Evolutionary conservation across 2,888 invertebrate species (phyloP).

Genomic region (Synergus laeviventris): DNA sequence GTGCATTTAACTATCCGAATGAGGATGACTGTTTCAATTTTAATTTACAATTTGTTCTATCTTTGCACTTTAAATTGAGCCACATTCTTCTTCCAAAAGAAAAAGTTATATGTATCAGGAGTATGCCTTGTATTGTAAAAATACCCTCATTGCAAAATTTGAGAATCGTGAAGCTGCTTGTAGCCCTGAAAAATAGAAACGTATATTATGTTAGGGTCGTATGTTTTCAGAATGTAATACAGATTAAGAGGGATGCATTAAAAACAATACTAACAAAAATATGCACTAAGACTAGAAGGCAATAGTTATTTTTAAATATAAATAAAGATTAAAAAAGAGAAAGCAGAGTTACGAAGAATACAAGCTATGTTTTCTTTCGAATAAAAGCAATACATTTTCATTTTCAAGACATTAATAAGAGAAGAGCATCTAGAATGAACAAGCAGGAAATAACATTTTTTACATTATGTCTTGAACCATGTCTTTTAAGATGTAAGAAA

Average conservation of each 20-base stretch:
- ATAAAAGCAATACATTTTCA: background rate
- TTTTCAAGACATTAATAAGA: background rate
- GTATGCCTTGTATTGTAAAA: background rate
- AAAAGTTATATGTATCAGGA: background rate
- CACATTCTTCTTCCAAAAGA: background rate
- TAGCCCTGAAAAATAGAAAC: constrained; percentile 65
- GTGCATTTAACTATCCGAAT: background rate
- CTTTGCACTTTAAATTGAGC: background rate
- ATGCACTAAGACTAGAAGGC: background rate
- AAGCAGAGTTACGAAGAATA: background rate
- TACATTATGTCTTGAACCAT: background rate
- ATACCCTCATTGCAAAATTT: constrained; percentile 59
- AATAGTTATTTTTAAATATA: background rate
- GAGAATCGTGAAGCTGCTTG: constrained; percentile 66
- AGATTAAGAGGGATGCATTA: background rate
- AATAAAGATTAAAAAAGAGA: too few relatives aligned
- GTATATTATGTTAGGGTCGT: background rate
- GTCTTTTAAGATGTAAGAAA: background rate
- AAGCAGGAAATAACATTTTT: background rate
- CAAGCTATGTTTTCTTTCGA: background rate
- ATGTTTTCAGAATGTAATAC: background rate
- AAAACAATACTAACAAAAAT: background rate
- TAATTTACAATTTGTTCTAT: constrained; percentile 8
- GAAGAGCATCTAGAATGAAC: background rate
- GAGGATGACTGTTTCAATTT: constrained; percentile 1